Evolutionary conservation across 23 tunicate species (phyloP), one percentile per base, ranked within the genome.

Genomic region (Trididemnum miniatum): DNA sequence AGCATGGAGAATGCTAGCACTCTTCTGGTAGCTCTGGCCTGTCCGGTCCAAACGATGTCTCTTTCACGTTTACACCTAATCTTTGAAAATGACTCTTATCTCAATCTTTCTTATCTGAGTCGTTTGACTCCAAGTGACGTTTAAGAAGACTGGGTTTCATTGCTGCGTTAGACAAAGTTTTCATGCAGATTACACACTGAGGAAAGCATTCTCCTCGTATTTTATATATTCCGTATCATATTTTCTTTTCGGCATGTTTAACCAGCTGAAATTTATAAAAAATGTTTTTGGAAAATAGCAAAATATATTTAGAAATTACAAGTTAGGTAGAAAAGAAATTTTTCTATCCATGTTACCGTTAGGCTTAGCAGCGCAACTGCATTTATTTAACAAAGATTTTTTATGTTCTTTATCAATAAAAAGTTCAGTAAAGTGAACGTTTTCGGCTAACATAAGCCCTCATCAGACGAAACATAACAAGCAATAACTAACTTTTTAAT

Each of bases 11-110:
- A 78, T 78, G 22, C 88, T 33, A 34, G 29, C 38, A 75, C 28
- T 79, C 83, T 60, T 84, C 54, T 84, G 84, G 84, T 65, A 60
- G 31, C 57, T 24, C 31, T 25, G 73, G 86, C 90, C 85, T 29
- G 90, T 86, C 57, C 69, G 36, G 90, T 86, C 89, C 37, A 85
- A 3, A 77, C 83, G 89, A 25, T 85, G 83, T 63, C 83, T 25
- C 81, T n/a, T 82, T 85, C 34, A 39, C 76, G 32, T 78, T 33
- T 34, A 62, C 76, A 18, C 83, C 83, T 4, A 78, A 51, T 76
- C 74, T 76, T 64, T 69, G 27, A 67, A 82, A 82, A 32, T 67
- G 30, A 37, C 78, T 69, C 34, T 69, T 34, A 71, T 82, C 84
- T 65, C 78, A 78, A 32, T 84, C 35, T 54, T 74, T 84, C 63